Evolutionary conservation across 1,140 invertebrate species (phyloP).

Genomic region (Danaus plexippus): DNA sequence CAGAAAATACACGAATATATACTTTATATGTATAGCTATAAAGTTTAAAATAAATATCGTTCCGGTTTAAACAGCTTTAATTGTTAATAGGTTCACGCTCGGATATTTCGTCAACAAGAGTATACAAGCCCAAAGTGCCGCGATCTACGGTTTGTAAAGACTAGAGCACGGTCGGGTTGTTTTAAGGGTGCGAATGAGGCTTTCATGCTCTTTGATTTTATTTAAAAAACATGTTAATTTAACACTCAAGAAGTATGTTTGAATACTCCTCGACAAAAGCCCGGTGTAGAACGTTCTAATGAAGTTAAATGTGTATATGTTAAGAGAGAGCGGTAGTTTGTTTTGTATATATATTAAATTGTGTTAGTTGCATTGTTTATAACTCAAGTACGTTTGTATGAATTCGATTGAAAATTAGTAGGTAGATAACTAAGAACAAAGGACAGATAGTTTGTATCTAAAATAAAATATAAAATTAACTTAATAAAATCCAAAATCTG

Average conservation of each 20-base stretch:
- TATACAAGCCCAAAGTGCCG: conserved; percentile 26
- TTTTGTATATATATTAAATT: too few relatives aligned
- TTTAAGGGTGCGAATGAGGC: conserved; percentile 33
- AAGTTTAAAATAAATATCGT: background rate
- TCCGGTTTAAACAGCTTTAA: too few relatives aligned
- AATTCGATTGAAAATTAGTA: too few relatives aligned
- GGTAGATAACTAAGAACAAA: too few relatives aligned
- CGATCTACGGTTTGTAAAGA: conserved; percentile 27
- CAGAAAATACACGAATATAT: conserved; percentile 1
- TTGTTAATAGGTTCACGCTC: conserved; percentile 31
- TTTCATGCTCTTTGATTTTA: conserved; percentile 32
- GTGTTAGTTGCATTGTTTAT: too few relatives aligned
- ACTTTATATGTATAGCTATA: conserved; percentile 2
- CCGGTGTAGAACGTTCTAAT: too few relatives aligned
- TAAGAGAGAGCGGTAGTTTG: too few relatives aligned
- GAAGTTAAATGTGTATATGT: too few relatives aligned
- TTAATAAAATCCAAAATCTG: too few relatives aligned
- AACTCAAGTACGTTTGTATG: too few relatives aligned
- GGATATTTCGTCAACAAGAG: conserved; percentile 32
- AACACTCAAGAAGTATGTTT: conserved; percentile 22
- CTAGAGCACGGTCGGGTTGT: conserved; percentile 3
- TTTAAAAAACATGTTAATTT: conserved; percentile 33
- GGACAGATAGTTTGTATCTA: too few relatives aligned
- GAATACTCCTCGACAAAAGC: conserved; percentile 11
- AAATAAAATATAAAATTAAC: too few relatives aligned